Evolutionary conservation across 2,113 vertebrate genomes (phyloP).

Genomic region (Patagioenas fasciata): DNA sequence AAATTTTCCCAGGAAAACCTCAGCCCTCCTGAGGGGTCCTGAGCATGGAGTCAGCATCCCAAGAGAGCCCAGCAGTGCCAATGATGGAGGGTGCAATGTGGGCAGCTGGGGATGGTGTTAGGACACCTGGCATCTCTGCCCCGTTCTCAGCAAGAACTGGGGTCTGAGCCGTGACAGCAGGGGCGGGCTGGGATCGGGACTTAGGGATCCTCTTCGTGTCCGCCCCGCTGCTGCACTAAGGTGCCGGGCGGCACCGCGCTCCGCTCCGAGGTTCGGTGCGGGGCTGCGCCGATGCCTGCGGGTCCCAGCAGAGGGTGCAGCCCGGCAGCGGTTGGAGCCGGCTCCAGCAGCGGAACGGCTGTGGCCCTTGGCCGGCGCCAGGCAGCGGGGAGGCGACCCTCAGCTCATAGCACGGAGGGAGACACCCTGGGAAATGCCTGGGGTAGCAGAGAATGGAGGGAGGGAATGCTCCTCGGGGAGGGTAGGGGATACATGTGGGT

Average conservation of each 20-base stretch:
- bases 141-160: neutral
- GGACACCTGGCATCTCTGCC: neutral
- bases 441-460: neutral
- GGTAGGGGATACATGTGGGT: neutral
- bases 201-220: neutral
- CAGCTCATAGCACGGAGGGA: too few relatives aligned
- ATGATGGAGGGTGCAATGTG: rapidly evolving
- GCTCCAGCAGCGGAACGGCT: neutral
- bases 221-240: rapidly evolving
- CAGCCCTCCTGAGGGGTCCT: neutral
- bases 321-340: constrained; percentile 31
- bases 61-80: rapidly evolving
- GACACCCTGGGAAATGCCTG: neutral
- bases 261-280: neutral
- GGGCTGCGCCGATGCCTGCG: constrained; percentile 26
- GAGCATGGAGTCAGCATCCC: neutral
- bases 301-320: constrained; percentile 66
- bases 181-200: neutral
- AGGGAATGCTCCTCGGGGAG: neutral
- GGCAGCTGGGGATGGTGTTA: neutral
- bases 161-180: neutral
- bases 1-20: neutral
- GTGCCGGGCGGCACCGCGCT: neutral
- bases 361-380: neutral
- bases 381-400: neutral